phyloP scores from a whole-genome alignment of 1,140 invertebrate genomes.

The Drosophila truncata region DNA sequence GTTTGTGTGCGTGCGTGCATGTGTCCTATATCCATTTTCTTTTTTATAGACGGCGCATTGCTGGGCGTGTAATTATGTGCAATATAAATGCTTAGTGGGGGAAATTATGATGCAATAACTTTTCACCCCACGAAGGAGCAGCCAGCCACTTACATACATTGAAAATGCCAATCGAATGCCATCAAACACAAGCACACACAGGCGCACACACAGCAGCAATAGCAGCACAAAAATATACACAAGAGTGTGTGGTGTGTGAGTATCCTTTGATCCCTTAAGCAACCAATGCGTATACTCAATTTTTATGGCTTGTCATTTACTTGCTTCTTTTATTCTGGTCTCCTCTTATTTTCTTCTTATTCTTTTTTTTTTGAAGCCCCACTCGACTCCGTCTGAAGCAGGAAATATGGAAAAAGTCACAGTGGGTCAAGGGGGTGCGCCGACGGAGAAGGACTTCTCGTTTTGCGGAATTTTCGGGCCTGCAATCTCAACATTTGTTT shows the following conservation, averaged over 20 bases:
- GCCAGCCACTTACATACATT: slow-evolving; percentile 60
- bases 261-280: slow-evolving; percentile 71
- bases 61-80: slow-evolving; percentile 61
- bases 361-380: slow-evolving; percentile 6
- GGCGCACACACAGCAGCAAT: background rate
- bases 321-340: slow-evolving; percentile 5
- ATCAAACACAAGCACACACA: slow-evolving; percentile 27
- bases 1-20: slow-evolving; percentile 20
- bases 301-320: slow-evolving; percentile 80
- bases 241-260: slow-evolving; percentile 6
- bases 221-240: slow-evolving; percentile 10
- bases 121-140: slow-evolving; percentile 27
- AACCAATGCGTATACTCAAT: slow-evolving; percentile 80
- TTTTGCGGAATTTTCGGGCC: slow-evolving; percentile 60
- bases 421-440: slow-evolving; percentile 45
- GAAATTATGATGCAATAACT: slow-evolving; percentile 73
- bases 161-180: slow-evolving; percentile 49
- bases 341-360: background rate
- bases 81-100: slow-evolving; percentile 61
- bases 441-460: slow-evolving; percentile 11
- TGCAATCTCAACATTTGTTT: slow-evolving; percentile 74
- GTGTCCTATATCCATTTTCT: slow-evolving; percentile 39
- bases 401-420: slow-evolving; percentile 64
- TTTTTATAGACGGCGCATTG: slow-evolving; percentile 34
- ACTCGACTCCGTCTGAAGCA: slow-evolving; percentile 39